Conservation (phyloP, 2,797 vertebrate species). For the Crenuchus spilurus region DNA sequence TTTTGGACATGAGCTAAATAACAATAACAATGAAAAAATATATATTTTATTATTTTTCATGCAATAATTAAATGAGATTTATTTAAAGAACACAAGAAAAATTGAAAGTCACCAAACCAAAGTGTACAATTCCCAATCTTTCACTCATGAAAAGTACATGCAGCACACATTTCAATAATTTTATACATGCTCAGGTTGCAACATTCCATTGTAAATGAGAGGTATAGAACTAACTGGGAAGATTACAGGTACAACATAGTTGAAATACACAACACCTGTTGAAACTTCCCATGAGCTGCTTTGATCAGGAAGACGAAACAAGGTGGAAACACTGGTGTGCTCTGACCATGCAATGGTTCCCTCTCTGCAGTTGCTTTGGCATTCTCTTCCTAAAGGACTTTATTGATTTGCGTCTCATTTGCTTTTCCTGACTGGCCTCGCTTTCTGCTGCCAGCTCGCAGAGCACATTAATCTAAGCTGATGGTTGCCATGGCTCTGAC, state of each 20-base stretch:
- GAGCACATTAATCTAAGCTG: constrained; percentile 70
- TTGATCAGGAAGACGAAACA: constrained; percentile 12
- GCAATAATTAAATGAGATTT: too few relatives aligned
- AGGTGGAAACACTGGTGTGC: constrained; percentile 12
- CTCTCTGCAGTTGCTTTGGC: constrained; percentile 14
- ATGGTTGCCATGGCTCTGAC: constrained; percentile 77
- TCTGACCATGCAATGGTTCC: constrained; percentile 22
- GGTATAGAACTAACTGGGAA: neutral
- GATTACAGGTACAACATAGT: neutral
- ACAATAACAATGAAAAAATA: too few relatives aligned
- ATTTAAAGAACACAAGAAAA: too few relatives aligned
- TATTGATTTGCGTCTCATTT: constrained; percentile 68
- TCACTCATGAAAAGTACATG: too few relatives aligned
- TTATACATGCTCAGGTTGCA: neutral
- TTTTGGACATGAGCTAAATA: too few relatives aligned
- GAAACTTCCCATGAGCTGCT: neutral
- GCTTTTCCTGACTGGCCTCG: constrained; percentile 15
- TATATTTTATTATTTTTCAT: too few relatives aligned
- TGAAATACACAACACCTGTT: neutral
- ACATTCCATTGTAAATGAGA: neutral
- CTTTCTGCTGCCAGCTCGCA: constrained; percentile 60
- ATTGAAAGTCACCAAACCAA: too few relatives aligned
- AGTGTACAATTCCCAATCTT: too few relatives aligned
- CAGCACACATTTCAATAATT: too few relatives aligned
- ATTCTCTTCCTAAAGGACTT: constrained; percentile 19